Evolutionary conservation across 2,797 vertebrate species (phyloP), one percentile per base, ranked within the genome.

Genomic region (Hydrolagus colliei): DNA sequence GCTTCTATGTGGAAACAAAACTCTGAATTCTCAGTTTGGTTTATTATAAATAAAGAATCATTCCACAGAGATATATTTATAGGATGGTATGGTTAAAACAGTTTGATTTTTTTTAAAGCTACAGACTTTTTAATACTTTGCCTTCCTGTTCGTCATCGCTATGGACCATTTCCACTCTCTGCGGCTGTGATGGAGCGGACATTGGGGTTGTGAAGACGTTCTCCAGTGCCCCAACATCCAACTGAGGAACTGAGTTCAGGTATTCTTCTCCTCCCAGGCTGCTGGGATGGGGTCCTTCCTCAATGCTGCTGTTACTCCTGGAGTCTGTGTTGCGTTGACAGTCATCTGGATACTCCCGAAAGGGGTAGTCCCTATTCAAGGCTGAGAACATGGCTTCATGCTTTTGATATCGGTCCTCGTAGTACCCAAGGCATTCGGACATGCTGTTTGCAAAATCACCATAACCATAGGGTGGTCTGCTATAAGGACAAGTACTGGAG

Each of bases 121-220:
- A 84, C 79, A 95, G 88, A 73, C 93, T 90, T 89, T 87, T 89
- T 73, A 93, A 90, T 87, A 94, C 90, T 87, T 93, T 95, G 61
- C 90, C 89, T 87, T 93, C 91, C 52, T 93, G 90, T 67, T 94
- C 93, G 20, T 93, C 91, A 0, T 94, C 92, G 0, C 90, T 94
- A 86, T 94, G 92, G 67, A 90, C 92, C 86, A 93, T 89, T 61
- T 90, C 94, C 87, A 93, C 87, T 67, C 90, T 87, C 86, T 91
- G 90, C 87, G 89, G 79, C 71, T 89, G 90, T 72, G 92, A 90
- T 8, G 91, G 88, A 86, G 89, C 86, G 4, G 92, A 89, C 0
- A 91, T 86, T 0, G 90, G 87, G 22, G 87, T 89, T 86, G 90
- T 90, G 85, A 93, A 89, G 88, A 91, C 89, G 1, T 92, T 91